Evolutionary conservation across 2,797 vertebrate species (phyloP), one percentile per base, ranked within the genome.

Genomic region (Neomorphus geoffroyi): DNA sequence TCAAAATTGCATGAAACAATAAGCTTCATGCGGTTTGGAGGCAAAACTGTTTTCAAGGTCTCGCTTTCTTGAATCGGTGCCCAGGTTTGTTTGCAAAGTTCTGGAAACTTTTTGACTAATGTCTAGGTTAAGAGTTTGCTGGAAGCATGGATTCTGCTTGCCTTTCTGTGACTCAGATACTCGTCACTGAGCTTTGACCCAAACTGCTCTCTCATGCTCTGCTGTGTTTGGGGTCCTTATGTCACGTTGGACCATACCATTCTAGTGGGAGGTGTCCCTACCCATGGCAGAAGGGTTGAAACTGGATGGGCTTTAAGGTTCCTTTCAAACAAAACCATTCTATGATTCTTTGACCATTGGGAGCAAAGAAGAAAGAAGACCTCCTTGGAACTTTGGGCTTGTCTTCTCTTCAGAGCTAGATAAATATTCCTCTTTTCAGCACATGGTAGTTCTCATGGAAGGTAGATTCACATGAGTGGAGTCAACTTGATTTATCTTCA

Each of bases 401-500:
- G 24, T 54, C 30, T 87, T 58, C 56, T 69, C 35, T 80, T 35
- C 37, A 86, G 41, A 85, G 11, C 27, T 43, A 43, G 41, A 56
- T 60, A 70, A 93, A 79, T 56, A 71, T 71, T 32, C n/a, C 32
- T 80, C 32, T n/a, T 86, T 84, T 77, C 66, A 86, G 51, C 18
- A 26, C 32, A 18, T 32, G 27, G 41, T 88, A 53, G 45, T 15
- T 90, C 51, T 85, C 0, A 0, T 13, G 92, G 80, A 84, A 86
- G 45, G 50, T 78, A 70, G n/a, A 64, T 83, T 78, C 90, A n/a
- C 48, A 51, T 66, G 64, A 90, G 26, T 27, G 13, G n/a, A 88
- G 24, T 61, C 30, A 80, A 78, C 57, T 86, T 88, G 88, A 73
- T 95, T 90, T 86, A 46, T 83, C 53, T 90, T 92, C 81, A 57